phyloP scores from a whole-genome alignment of 1,140 invertebrate genomes.

The Bombus picipes region DNA sequence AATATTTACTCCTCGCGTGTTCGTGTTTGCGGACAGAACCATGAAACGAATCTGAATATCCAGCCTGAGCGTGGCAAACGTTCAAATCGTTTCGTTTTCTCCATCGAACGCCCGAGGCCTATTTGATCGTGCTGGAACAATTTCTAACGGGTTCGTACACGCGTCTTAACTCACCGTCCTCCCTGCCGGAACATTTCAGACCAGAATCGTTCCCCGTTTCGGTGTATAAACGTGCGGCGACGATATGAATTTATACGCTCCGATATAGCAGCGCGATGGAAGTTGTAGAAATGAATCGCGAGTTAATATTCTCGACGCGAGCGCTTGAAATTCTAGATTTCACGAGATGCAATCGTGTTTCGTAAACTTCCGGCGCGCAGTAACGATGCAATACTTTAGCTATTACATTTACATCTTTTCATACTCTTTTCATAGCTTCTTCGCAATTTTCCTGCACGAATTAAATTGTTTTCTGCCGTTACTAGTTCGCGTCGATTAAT shows the following conservation, averaged over 20 bases:
- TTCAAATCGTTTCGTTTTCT: conserved; percentile 21
- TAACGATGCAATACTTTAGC: background rate
- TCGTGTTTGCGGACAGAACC: background rate
- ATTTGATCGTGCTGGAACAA: conserved; percentile 39
- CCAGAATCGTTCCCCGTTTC: conserved; percentile 19
- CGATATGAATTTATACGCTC: conserved; percentile 38
- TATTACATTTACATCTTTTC: background rate
- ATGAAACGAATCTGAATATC: conserved; percentile 12
- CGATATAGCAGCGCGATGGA: conserved; percentile 31
- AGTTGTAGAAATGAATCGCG: conserved; percentile 36
- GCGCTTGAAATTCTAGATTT: conserved; percentile 53
- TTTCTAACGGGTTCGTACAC: background rate
- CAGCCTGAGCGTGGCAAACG: too few relatives aligned
- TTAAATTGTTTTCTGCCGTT: background rate
- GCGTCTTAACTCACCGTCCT: background rate
- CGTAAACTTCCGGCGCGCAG: conserved; percentile 21
- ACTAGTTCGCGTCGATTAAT: background rate
- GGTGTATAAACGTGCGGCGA: background rate
- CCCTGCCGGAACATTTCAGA: background rate
- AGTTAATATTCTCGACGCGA: conserved; percentile 61
- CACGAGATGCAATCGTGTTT: conserved; percentile 8
- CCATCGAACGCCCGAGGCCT: background rate
- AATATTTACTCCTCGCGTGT: background rate
- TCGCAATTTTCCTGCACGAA: background rate
- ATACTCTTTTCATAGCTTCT: background rate